Evolutionary conservation across 2,113 vertebrate species (phyloP).

Genomic region (Sylvilagus bachmani): DNA sequence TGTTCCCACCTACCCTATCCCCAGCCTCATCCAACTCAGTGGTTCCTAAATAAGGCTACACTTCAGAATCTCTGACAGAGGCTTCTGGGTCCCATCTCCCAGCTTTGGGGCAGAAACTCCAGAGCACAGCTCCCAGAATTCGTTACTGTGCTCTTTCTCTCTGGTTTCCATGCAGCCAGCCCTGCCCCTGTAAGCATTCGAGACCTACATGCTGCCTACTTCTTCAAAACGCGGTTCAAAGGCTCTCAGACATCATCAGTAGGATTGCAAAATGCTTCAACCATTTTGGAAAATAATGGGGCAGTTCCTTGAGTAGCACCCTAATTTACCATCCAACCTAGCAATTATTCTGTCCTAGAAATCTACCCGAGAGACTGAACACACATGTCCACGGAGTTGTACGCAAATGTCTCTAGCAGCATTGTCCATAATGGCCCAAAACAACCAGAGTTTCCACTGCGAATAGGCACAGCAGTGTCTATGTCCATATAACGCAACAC

Average conservation of each 20-base stretch:
- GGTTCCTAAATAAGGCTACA: not conserved
- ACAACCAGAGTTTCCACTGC: not conserved
- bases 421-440: not conserved
- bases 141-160: not conserved
- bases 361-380: not conserved
- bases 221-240: not conserved
- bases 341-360: not conserved
- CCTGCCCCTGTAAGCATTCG: not conserved
- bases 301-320: not conserved
- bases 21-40: not conserved
- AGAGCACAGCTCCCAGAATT: not conserved
- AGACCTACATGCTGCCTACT: not conserved
- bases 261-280: not conserved
- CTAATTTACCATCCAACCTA: not conserved
- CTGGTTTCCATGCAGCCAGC: not conserved
- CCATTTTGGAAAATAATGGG: not conserved
- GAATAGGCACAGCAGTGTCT: not conserved
- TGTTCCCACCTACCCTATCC: not conserved
- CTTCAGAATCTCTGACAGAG: not conserved
- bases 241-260: not conserved
- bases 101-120: not conserved
- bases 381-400: not conserved
- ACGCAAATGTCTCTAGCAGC: not conserved
- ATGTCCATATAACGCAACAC: not conserved
- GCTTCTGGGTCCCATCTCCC: not conserved